Evolutionary conservation across 1,140 invertebrate species (phyloP).

Genomic region (Cecropterus lyciades): DNA sequence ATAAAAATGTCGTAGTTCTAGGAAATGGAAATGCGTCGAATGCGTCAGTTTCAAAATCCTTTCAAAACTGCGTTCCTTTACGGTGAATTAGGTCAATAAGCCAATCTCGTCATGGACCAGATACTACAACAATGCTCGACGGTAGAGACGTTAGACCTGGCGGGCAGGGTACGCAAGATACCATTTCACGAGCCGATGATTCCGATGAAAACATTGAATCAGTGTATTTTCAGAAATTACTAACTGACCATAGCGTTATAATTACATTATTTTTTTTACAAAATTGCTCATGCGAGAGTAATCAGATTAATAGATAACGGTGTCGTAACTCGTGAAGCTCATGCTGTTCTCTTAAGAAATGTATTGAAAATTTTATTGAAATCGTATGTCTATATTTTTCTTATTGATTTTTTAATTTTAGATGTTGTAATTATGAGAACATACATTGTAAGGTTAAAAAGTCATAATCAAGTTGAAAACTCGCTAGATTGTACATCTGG

Average conservation of each 20-base stretch:
- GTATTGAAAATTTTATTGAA: not conserved
- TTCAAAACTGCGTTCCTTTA: slow-evolving; percentile 35
- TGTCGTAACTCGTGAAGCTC: not conserved
- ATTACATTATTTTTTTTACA: not conserved
- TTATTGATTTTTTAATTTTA: too few species aligned
- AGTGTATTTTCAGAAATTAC: not conserved
- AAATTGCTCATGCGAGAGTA: not conserved
- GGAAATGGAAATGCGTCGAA: slow-evolving; percentile 32
- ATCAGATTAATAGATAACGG: not conserved
- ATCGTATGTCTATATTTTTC: too few species aligned
- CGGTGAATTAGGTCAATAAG: slow-evolving; percentile 39
- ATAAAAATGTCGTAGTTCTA: too few species aligned
- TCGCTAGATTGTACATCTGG: too few species aligned
- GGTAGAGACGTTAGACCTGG: not conserved
- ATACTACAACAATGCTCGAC: slow-evolving; percentile 36
- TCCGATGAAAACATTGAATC: slow-evolving; percentile 36
- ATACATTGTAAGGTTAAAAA: too few species aligned
- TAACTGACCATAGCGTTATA: not conserved
- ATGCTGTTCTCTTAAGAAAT: not conserved
- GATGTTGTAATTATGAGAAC: too few species aligned
- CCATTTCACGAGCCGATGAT: slow-evolving; percentile 67
- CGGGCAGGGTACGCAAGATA: slow-evolving; percentile 60
- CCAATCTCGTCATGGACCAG: slow-evolving; percentile 57
- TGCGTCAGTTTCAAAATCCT: slow-evolving; percentile 37
- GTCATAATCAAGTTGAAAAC: too few species aligned